Evolutionary conservation across 2,797 vertebrate genomes (phyloP).

Genomic region (Ibycter americanus): DNA sequence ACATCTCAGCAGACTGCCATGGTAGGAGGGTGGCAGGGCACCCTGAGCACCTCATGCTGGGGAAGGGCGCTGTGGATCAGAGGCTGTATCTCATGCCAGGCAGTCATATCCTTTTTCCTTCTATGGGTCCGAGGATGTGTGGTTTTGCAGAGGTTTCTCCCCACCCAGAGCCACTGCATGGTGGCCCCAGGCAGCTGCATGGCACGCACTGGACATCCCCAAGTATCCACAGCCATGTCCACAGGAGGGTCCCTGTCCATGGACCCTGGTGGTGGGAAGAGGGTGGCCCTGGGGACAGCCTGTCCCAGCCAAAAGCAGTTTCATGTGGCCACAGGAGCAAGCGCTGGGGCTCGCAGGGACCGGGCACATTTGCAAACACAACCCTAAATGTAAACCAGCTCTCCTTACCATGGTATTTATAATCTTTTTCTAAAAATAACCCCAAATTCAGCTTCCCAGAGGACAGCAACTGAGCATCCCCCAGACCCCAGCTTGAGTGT

Average conservation of each 20-base stretch:
- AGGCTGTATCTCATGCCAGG: background rate
- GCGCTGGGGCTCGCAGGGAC: background rate
- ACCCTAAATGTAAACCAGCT: constrained; percentile 23
- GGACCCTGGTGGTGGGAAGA: background rate
- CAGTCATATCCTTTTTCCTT: background rate
- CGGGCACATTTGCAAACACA: constrained; percentile 27
- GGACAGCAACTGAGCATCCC: constrained; percentile 40
- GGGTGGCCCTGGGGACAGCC: background rate
- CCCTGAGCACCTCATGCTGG: too few relatives aligned
- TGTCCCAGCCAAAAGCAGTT: background rate
- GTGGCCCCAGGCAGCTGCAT: background rate
- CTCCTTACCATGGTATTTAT: constrained; percentile 13
- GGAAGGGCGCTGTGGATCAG: background rate
- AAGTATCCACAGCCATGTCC: rapidly evolving
- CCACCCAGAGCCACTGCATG: rapidly evolving
- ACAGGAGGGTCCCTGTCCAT: background rate
- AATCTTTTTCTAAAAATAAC: constrained; percentile 34
- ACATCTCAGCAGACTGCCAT: background rate
- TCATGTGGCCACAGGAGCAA: background rate
- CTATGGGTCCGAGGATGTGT: rapidly evolving
- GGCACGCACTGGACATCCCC: background rate
- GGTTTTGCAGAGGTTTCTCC: background rate
- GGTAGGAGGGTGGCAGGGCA: background rate
- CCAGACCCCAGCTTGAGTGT: constrained; percentile 32
- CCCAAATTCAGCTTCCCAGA: constrained; percentile 17